A percentile compares a stretch with the other conserved stretches of the same genome.
Evolutionary conservation across 1,140 invertebrate species (phyloP).

Genomic region (Lanistes nyassanus): DNA sequence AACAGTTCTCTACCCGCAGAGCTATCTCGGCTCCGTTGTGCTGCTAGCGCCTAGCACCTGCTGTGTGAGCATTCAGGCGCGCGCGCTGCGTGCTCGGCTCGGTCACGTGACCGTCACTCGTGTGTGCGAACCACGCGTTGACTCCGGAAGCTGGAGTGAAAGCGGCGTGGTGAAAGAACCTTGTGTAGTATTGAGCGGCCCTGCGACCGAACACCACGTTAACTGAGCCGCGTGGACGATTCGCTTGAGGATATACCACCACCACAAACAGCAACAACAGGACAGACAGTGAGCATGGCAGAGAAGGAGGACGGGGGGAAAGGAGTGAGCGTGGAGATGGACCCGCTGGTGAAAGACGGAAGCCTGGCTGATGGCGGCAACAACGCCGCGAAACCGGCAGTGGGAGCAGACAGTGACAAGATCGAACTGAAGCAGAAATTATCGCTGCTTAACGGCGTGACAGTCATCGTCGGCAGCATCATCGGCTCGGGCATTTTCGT

Average conservation of each 20-base stretch:
- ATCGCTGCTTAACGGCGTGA: slow-evolving; percentile 60
- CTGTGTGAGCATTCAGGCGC: too few relatives aligned
- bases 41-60: too few relatives aligned
- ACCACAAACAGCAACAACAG: neutral
- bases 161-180: neutral
- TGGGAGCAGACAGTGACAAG: slow-evolving; percentile 22
- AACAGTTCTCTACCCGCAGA: too few relatives aligned
- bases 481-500: slow-evolving; percentile 90
- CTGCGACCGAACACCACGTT: neutral
- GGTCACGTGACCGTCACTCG: neutral
- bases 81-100: neutral
- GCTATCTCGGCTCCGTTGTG: too few relatives aligned
- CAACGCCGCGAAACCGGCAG: neutral
- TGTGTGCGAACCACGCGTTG: neutral
- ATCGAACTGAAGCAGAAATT: slow-evolving; percentile 61
- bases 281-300: neutral
- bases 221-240: neutral
- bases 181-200: neutral
- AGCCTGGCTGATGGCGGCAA: slow-evolving; percentile 6
- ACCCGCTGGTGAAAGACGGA: neutral
- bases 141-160: neutral
- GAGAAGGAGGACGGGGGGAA: neutral
- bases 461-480: slow-evolving; percentile 65
- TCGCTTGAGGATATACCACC: neutral
- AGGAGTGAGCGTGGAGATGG: neutral